A percentile compares a stretch with the other conserved stretches of the same genome.
phyloP scores from a whole-genome alignment of 2,113 vertebrate genomes.

The Excalfactoria chinensis region DNA sequence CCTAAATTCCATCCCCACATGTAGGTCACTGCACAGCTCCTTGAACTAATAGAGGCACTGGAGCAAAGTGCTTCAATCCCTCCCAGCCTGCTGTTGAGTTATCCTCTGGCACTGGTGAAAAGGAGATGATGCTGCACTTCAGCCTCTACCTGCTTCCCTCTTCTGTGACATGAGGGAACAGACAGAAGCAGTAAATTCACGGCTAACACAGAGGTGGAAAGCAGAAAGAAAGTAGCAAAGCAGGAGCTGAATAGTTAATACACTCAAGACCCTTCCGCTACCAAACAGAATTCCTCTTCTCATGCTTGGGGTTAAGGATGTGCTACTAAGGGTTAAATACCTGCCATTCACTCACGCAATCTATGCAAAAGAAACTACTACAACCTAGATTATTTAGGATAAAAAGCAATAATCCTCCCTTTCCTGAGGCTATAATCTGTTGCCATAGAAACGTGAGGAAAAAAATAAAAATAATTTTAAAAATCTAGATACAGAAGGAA shows the following conservation, averaged over 20 bases:
- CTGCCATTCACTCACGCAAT: not conserved
- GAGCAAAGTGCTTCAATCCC: not conserved
- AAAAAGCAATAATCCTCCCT: constrained; percentile 39
- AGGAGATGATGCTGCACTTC: rapidly evolving
- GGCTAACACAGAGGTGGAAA: not conserved
- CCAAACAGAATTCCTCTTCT: not conserved
- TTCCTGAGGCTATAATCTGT: constrained; percentile 23
- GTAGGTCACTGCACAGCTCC: not conserved
- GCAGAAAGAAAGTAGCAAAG: not conserved
- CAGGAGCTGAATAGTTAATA: not conserved
- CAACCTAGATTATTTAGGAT: not conserved
- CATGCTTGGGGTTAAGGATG: not conserved
- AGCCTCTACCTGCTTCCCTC: not conserved
- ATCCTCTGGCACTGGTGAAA: not conserved
- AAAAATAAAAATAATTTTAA: not conserved
- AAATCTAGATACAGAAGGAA: not conserved
- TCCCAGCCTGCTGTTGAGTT: rapidly evolving
- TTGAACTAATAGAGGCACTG: not conserved
- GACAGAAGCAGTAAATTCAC: not conserved
- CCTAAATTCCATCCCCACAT: not conserved
- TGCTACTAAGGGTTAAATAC: not conserved
- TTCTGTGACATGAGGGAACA: not conserved
- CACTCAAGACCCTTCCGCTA: not conserved
- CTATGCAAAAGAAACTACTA: not conserved
- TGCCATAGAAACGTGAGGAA: constrained; percentile 36